phyloP scores from a whole-genome alignment of 2,888 invertebrate species.

The Lacanobia oleracea region DNA sequence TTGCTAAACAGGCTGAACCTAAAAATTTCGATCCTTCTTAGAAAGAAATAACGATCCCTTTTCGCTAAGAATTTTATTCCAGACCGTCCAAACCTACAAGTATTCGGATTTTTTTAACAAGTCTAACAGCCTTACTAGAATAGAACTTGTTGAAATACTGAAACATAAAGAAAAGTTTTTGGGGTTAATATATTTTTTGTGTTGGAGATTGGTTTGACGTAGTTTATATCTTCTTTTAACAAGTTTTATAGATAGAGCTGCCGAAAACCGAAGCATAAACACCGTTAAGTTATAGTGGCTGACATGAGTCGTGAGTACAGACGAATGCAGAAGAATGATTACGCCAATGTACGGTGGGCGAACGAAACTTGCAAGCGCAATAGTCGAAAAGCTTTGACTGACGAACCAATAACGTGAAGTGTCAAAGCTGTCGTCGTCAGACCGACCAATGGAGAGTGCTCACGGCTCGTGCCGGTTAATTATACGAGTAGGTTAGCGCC shows the following conservation, averaged over 20 bases:
- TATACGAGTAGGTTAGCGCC: no score
- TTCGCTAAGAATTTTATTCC: conserved; percentile 34
- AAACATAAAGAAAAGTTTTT: conserved; percentile 16
- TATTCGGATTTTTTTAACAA: conserved; percentile 21
- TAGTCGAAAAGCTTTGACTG: no score
- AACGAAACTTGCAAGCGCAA: no score
- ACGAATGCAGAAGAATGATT: no score
- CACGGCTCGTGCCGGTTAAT: no score
- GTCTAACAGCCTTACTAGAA: conserved; percentile 9
- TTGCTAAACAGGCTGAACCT: conserved; percentile 3
- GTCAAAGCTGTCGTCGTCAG: no score
- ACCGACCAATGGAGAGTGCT: no score
- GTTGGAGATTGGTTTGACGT: conserved; percentile 2
- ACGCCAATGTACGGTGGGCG: no score
- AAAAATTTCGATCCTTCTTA: conserved; percentile 8
- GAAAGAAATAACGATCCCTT: conserved; percentile 29
- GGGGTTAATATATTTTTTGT: conserved; percentile 10
- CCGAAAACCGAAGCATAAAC: neutral
- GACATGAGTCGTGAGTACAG: no score
- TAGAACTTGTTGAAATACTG: conserved; percentile 13
- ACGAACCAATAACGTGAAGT: no score
- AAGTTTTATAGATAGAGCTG: neutral
- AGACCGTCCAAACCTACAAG: conserved; percentile 21
- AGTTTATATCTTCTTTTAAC: neutral
- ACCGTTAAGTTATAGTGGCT: neutral